Conservation (phyloP, 1,140 invertebrate genomes). For the Cardiocondyla obscurior region DNA sequence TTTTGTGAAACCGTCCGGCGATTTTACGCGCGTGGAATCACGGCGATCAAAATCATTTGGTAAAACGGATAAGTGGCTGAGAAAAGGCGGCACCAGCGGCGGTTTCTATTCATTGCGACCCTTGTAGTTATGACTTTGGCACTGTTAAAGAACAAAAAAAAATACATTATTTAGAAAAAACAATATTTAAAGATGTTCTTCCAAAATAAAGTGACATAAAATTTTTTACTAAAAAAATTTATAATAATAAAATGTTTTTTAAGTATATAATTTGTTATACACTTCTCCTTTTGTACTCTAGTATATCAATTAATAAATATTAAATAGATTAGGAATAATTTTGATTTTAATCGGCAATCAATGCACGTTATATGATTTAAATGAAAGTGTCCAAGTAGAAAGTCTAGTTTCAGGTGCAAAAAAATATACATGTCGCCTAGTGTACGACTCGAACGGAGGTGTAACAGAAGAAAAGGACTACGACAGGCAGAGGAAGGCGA, state of each 20-base stretch:
- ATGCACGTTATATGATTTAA: background rate
- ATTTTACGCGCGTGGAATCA: constrained; percentile 65
- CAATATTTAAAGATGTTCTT: too few species aligned
- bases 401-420: background rate
- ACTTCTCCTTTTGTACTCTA: too few species aligned
- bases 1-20: background rate
- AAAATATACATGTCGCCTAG: background rate
- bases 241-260: too few species aligned
- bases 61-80: constrained; percentile 74
- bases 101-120: constrained; percentile 74
- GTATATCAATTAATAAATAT: too few species aligned
- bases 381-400: background rate
- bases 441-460: constrained; percentile 61
- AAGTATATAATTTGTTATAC: too few species aligned
- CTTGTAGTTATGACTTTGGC: constrained; percentile 74
- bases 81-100: constrained; percentile 73
- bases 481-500: background rate
- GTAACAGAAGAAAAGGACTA: constrained; percentile 20
- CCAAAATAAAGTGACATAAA: too few species aligned
- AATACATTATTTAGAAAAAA: too few species aligned
- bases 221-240: too few species aligned
- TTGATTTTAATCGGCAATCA: background rate
- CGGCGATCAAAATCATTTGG: constrained; percentile 76
- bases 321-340: background rate
- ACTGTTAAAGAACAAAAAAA: constrained; percentile 60